A percentile compares a stretch with the other conserved stretches of the same genome.
Evolutionary conservation across 2,113 vertebrate genomes (phyloP).

Genomic region (Melanerpes formicivorus): DNA sequence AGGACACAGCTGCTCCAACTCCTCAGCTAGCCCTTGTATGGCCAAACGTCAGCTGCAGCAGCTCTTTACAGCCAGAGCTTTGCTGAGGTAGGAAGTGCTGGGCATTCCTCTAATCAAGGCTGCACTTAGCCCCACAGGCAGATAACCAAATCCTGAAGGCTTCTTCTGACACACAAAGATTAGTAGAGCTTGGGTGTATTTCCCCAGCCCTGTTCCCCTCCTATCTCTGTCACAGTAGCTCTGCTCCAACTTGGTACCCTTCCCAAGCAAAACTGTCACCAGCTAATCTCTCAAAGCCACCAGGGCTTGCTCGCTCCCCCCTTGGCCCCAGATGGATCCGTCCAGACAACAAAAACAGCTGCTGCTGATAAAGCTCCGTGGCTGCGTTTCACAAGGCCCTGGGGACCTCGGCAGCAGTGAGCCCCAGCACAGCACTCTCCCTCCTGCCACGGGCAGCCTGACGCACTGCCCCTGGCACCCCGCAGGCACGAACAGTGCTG

Average conservation of each 20-base stretch:
- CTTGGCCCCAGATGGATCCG: not conserved
- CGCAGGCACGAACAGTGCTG: not conserved
- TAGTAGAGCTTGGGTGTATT: not conserved
- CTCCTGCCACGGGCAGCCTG: not conserved
- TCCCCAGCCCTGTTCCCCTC: not conserved
- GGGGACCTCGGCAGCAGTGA: not conserved
- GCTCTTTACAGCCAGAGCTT: not conserved
- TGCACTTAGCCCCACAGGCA: not conserved
- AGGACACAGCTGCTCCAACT: constrained; percentile 60
- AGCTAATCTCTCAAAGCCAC: constrained; percentile 48
- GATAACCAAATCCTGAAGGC: constrained; percentile 18
- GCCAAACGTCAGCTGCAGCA: not conserved
- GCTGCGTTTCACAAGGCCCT: constrained; percentile 7
- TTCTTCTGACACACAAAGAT: not conserved
- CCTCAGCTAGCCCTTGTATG: constrained; percentile 10
- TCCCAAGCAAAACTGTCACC: constrained; percentile 33
- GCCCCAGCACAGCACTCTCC: not conserved
- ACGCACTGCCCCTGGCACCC: not conserved
- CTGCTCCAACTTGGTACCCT: not conserved
- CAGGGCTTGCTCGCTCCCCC: not conserved
- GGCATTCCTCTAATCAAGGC: not conserved
- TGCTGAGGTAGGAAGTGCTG: not conserved
- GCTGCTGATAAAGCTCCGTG: constrained; percentile 42
- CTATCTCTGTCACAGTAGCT: not conserved
- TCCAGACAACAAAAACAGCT: constrained; percentile 52